These are phyloP conservation scores for Cerastis leucographa DNA, from an alignment of 2,888 invertebrate species.

Conservation along the genomic window DNA sequence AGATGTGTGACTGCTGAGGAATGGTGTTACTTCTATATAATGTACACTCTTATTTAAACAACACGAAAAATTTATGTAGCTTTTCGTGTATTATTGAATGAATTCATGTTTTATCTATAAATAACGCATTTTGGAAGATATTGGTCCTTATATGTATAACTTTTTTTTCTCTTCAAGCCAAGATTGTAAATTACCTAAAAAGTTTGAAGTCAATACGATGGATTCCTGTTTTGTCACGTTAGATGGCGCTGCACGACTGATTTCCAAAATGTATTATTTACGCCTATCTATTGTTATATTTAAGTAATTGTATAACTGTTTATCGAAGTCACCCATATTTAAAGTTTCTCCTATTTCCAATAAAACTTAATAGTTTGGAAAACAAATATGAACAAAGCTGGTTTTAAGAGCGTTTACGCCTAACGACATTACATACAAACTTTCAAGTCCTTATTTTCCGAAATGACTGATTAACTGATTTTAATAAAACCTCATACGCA, in stretches of 20 bases:
- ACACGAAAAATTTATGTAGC: conserved; percentile 3
- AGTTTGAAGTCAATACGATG: conserved; percentile 2
- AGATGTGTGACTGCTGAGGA: conserved; percentile 1
- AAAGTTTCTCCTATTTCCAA: conserved; percentile 16
- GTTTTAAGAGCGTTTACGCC: neutral
- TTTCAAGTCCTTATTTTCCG: too few relatives aligned
- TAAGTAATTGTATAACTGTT: conserved; percentile 20
- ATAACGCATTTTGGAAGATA: conserved; percentile 31
- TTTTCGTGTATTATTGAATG: conserved; percentile 14
- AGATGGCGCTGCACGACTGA: conserved; percentile 15
- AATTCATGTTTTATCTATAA: conserved; percentile 4
- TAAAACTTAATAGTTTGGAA: conserved; percentile 17
- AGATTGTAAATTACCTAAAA: conserved; percentile 4
- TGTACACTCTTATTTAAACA: conserved; percentile 29
- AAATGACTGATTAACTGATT: too few relatives aligned
- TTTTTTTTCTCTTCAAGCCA: neutral
- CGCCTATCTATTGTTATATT: conserved; percentile 23
- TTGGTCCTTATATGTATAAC: neutral
- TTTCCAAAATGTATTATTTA: conserved; percentile 39
- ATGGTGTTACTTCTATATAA: conserved; percentile 11
- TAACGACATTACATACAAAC: too few relatives aligned
- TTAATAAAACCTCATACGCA: too few relatives aligned
- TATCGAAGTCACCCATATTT: conserved; percentile 24
- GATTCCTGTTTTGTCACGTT: neutral
- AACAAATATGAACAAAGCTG: neutral